These are phyloP conservation scores for Carabus problematicus DNA, from an alignment of 2,888 invertebrate species.

Conservation along the genomic window DNA sequence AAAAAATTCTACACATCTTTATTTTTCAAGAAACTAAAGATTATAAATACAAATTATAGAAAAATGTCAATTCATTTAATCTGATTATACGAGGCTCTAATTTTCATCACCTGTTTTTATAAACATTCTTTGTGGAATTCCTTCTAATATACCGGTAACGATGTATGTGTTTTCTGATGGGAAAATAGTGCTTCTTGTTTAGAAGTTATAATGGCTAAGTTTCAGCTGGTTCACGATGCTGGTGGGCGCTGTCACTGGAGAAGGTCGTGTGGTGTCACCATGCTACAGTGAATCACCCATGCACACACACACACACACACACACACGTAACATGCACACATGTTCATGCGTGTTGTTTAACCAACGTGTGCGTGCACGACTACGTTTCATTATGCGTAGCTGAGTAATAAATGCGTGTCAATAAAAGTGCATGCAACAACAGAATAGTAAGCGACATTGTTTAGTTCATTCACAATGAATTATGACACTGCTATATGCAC, in stretches of 20 bases:
- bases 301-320: background rate
- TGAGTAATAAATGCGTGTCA: no score
- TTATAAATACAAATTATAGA: no score
- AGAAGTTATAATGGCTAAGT: background rate
- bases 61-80: no score
- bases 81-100: no score
- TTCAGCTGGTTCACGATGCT: slow-evolving; percentile 9
- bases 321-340: background rate
- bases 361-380: background rate
- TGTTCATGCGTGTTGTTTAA: background rate
- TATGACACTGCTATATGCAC: no score
- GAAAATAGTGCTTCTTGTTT: background rate
- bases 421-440: no score
- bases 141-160: no score
- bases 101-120: no score
- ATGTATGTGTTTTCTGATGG: background rate
- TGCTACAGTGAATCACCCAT: slow-evolving; percentile 15
- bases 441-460: background rate
- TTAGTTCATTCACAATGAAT: background rate
- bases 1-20: no score
- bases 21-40: no score
- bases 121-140: no score
- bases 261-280: slow-evolving; percentile 17
- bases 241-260: slow-evolving; percentile 23
- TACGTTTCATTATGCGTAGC: no score